These are phyloP conservation scores for Gymnobelideus leadbeateri DNA, from an alignment of 2,113 vertebrate species.

Conservation along the genomic window DNA sequence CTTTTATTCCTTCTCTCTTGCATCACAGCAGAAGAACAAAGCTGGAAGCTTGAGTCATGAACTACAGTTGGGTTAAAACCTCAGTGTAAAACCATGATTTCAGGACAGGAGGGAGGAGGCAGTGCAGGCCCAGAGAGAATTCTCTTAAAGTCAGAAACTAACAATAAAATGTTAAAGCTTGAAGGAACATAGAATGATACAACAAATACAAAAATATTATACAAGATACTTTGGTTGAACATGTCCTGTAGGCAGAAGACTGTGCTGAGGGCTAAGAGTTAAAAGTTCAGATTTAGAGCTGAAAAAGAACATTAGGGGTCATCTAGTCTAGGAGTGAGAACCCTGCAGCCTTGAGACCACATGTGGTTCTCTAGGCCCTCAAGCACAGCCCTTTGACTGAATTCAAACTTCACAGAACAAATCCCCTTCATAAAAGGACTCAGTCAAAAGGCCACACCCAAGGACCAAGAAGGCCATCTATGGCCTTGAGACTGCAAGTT, in stretches of 20 bases:
- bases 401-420: too few relatives aligned
- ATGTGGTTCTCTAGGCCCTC: too few relatives aligned
- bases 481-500: too few relatives aligned
- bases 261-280: not conserved
- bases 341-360: too few relatives aligned
- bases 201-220: not conserved
- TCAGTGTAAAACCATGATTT: not conserved
- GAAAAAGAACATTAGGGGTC: not conserved
- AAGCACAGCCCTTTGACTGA: too few relatives aligned
- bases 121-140: constrained; percentile 58
- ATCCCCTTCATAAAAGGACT: too few relatives aligned
- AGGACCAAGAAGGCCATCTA: too few relatives aligned
- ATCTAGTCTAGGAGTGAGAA: not conserved
- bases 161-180: not conserved
- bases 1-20: not conserved
- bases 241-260: not conserved
- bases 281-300: not conserved
- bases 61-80: constrained; percentile 29
- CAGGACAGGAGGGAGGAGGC: constrained; percentile 50
- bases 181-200: not conserved
- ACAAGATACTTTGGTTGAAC: not conserved
- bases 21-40: constrained; percentile 64
- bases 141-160: not conserved
- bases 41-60: constrained; percentile 5
- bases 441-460: too few relatives aligned